These are phyloP conservation scores for Indicator indicator DNA, from an alignment of 2,113 vertebrate species.

Conservation along the genomic window DNA sequence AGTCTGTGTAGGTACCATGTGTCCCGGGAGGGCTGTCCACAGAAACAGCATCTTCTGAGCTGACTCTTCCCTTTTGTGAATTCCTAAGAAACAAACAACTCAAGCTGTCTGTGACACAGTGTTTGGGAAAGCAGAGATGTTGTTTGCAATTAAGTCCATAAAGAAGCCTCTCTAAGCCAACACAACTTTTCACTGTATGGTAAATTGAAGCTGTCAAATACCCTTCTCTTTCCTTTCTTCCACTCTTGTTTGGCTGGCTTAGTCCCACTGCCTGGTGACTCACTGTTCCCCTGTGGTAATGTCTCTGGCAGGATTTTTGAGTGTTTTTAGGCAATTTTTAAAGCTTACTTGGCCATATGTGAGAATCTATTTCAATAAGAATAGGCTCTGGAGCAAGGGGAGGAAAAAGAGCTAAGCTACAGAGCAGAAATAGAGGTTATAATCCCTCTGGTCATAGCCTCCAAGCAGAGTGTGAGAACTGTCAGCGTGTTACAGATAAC, in stretches of 20 bases:
- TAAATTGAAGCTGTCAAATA: background rate
- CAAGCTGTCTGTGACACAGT: background rate
- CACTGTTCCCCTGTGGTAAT: background rate
- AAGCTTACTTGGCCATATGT: background rate
- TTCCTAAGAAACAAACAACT: background rate
- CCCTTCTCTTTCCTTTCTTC: background rate
- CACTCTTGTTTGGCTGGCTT: background rate
- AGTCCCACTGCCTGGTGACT: background rate
- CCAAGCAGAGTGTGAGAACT: constrained; percentile 7
- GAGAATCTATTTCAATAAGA: background rate
- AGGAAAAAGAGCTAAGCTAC: background rate
- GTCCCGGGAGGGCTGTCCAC: background rate
- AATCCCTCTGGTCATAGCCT: constrained; percentile 1
- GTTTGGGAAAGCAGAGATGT: background rate
- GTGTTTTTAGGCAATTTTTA: background rate
- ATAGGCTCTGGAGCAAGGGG: background rate
- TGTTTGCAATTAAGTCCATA: background rate
- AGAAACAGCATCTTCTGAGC: background rate
- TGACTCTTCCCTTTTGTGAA: background rate
- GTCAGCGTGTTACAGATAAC: background rate
- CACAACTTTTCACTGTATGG: background rate
- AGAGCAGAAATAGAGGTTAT: background rate
- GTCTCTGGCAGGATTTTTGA: background rate
- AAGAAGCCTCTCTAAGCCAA: background rate
- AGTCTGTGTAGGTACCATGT: background rate